Evolutionary conservation across 2,888 invertebrate genomes (phyloP).

Genomic region (Seira sanloemensis): DNA sequence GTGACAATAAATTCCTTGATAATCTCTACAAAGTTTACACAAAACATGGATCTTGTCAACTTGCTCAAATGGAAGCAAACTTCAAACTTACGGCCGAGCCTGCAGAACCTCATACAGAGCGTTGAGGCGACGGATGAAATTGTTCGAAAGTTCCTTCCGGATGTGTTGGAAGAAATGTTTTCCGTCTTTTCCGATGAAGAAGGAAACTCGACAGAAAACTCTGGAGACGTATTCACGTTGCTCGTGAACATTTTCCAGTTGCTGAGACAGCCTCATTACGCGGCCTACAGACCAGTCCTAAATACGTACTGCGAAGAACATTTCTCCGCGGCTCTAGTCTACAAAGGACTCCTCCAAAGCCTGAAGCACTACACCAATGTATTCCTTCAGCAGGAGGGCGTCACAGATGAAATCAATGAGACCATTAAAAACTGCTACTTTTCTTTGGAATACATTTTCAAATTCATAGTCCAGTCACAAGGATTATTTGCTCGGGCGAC

Average conservation of each 20-base stretch:
- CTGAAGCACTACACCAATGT: constrained; percentile 88
- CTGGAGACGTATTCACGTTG: constrained; percentile 93
- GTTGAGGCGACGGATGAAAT: constrained; percentile 82
- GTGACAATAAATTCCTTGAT: constrained; percentile 83
- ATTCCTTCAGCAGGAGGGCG: constrained; percentile 89
- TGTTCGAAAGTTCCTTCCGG: constrained; percentile 92
- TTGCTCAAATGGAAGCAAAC: constrained; percentile 91
- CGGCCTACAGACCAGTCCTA: constrained; percentile 95
- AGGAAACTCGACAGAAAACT: constrained; percentile 91
- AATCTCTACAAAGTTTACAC: constrained; percentile 97
- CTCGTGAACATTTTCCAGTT: constrained; percentile 89
- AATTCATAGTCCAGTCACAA: constrained; percentile 92
- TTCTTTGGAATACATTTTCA: constrained; percentile 93
- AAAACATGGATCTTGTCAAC: constrained; percentile 92
- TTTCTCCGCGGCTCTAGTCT: constrained; percentile 95
- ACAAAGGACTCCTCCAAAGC: constrained; percentile 90
- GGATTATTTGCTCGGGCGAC: constrained; percentile 89
- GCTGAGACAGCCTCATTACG: constrained; percentile 92
- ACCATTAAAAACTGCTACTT: constrained; percentile 93
- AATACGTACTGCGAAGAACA: constrained; percentile 96
- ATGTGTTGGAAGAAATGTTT: constrained; percentile 94
- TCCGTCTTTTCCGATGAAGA: constrained; percentile 95
- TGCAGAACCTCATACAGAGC: constrained; percentile 58
- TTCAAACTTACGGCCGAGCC: constrained; percentile 78
- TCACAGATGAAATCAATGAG: constrained; percentile 91